Evolutionary conservation across 2,888 invertebrate species (phyloP).

Genomic region (Lasioglossum pauxillum): DNA sequence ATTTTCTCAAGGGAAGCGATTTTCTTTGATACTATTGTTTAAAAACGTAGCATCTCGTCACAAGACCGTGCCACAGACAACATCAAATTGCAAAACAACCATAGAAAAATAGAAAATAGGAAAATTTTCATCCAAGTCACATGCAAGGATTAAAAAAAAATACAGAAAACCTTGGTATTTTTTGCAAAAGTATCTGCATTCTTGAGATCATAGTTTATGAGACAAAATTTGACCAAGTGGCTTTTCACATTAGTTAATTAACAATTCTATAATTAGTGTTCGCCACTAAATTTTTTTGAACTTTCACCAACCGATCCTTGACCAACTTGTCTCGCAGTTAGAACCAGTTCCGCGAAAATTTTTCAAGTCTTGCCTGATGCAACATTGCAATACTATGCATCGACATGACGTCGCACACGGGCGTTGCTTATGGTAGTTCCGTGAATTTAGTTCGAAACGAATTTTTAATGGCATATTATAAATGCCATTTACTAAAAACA

Average conservation of each 20-base stretch:
- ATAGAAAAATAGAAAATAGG: too few relatives aligned
- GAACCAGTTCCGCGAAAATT: conserved; percentile 60
- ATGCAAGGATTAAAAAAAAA: not conserved
- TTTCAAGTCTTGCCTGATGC: conserved; percentile 46
- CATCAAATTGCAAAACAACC: too few relatives aligned
- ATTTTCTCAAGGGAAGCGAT: too few relatives aligned
- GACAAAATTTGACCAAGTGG: not conserved
- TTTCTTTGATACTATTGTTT: too few relatives aligned
- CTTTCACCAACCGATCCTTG: conserved; percentile 46
- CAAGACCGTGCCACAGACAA: too few relatives aligned
- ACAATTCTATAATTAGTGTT: not conserved
- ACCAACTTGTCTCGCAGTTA: conserved; percentile 16
- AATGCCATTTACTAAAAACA: too few relatives aligned
- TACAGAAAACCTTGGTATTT: not conserved
- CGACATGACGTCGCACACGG: not conserved
- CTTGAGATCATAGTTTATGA: not conserved
- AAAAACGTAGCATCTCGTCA: too few relatives aligned
- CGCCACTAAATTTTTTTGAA: conserved; percentile 36
- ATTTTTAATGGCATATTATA: not conserved
- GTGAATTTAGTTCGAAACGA: not conserved
- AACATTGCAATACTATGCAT: not conserved
- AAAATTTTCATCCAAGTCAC: not conserved
- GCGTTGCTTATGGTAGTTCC: not conserved
- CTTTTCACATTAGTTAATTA: not conserved
- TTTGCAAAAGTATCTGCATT: not conserved